These are phyloP conservation scores for Dryadula phaetusa DNA, from an alignment of 2,888 invertebrate genomes.

Conservation along the genomic window DNA sequence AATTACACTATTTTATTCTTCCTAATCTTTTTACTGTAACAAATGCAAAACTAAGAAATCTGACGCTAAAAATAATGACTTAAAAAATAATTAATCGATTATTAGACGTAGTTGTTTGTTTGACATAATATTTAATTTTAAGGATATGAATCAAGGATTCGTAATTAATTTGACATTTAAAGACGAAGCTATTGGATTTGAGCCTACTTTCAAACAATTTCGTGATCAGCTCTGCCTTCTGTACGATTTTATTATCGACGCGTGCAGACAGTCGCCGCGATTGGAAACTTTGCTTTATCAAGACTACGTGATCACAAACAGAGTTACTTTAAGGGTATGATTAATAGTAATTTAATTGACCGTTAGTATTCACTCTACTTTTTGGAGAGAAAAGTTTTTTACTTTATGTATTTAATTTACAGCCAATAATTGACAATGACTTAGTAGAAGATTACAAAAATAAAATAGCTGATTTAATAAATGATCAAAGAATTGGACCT, in stretches of 20 bases:
- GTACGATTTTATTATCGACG: slow-evolving; percentile 89
- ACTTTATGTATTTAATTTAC: slow-evolving; percentile 41
- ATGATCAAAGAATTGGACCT: slow-evolving; percentile 89
- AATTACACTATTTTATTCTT: too few species aligned
- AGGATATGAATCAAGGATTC: slow-evolving; percentile 89
- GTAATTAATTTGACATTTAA: slow-evolving; percentile 84
- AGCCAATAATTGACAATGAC: slow-evolving; percentile 91
- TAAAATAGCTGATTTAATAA: slow-evolving; percentile 86
- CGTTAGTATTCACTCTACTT: too few species aligned
- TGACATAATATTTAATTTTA: slow-evolving; percentile 46
- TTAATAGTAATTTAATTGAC: background rate
- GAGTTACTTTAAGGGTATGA: slow-evolving; percentile 60
- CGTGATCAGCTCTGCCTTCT: slow-evolving; percentile 87
- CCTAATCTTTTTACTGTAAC: too few species aligned
- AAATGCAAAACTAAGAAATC: too few species aligned
- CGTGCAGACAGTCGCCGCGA: slow-evolving; percentile 89
- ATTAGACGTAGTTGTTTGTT: too few species aligned
- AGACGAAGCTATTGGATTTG: slow-evolving; percentile 87
- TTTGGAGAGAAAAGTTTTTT: background rate
- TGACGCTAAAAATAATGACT: too few species aligned
- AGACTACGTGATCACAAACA: slow-evolving; percentile 75
- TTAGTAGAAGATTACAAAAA: slow-evolving; percentile 86
- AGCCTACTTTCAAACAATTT: slow-evolving; percentile 90
- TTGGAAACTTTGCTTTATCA: slow-evolving; percentile 92
- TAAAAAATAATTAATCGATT: too few species aligned